Conservation (phyloP, 2,888 invertebrate genomes). For the Synanthedon tipuliformis region DNA sequence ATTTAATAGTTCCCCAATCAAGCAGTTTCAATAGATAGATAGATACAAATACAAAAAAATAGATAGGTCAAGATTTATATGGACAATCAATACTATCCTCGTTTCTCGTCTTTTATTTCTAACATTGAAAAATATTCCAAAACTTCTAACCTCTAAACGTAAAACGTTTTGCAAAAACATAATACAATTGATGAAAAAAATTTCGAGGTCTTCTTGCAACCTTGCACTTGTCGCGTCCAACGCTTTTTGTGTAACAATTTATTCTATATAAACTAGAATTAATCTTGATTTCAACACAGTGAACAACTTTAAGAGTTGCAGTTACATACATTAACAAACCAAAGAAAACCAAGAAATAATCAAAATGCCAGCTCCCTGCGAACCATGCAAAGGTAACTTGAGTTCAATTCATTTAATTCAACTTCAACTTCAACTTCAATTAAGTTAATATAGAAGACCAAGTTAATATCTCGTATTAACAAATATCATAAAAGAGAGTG, state of each 20-base stretch:
- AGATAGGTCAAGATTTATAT: no score
- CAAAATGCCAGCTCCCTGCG: constrained; percentile 69
- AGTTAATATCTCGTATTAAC: no score
- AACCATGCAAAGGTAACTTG: constrained; percentile 65
- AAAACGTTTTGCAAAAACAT: no score
- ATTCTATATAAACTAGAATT: constrained; percentile 19
- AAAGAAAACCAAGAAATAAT: neutral
- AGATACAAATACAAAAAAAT: no score
- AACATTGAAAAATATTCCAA: no score
- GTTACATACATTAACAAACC: neutral
- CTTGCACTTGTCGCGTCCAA: constrained; percentile 22
- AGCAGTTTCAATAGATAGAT: no score
- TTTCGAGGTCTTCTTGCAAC: constrained; percentile 21
- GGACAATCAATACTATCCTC: no score
- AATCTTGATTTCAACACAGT: neutral
- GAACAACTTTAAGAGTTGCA: neutral
- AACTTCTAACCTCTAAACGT: no score
- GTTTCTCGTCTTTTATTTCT: no score
- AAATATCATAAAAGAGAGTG: neutral
- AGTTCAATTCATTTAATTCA: no score
- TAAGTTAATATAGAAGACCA: neutral
- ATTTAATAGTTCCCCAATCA: no score
- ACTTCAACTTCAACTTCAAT: no score
- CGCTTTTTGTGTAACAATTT: constrained; percentile 22
- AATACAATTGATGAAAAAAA: constrained; percentile 14